Evolutionary conservation across 2,797 vertebrate species (phyloP).

Genomic region (Apogon talboti): DNA sequence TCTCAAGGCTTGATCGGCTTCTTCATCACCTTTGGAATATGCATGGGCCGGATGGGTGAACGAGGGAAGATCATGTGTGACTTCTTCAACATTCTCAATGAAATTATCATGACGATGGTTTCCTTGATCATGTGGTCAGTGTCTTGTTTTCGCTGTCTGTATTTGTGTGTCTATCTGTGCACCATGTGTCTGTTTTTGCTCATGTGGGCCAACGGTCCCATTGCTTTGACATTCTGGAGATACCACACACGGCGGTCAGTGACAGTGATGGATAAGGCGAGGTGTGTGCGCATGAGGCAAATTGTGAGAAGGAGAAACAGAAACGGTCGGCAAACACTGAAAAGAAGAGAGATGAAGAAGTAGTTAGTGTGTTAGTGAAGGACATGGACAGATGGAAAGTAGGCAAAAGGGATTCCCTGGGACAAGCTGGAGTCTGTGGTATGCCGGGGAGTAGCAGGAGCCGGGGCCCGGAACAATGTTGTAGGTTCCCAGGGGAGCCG

Average conservation of each 20-base stretch:
- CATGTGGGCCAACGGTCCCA: slow-evolving; percentile 21
- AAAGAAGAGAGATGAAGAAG: slow-evolving; percentile 16
- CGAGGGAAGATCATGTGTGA: slow-evolving; percentile 86
- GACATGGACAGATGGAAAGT: slow-evolving; percentile 69
- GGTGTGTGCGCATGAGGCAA: slow-evolving; percentile 29
- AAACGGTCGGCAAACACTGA: not conserved
- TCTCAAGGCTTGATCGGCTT: slow-evolving; percentile 88
- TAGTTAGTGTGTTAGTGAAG: slow-evolving; percentile 55
- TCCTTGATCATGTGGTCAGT: slow-evolving; percentile 90
- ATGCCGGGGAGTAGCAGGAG: slow-evolving; percentile 67
- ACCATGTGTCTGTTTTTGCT: slow-evolving; percentile 52
- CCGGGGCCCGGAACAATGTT: slow-evolving; percentile 49
- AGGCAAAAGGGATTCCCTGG: slow-evolving; percentile 59
- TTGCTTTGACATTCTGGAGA: slow-evolving; percentile 60
- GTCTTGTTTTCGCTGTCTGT: slow-evolving; percentile 9
- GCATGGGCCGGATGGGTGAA: slow-evolving; percentile 89
- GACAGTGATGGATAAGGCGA: slow-evolving; percentile 61
- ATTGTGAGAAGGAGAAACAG: slow-evolving; percentile 44
- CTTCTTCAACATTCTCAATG: slow-evolving; percentile 91
- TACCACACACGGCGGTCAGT: slow-evolving; percentile 41
- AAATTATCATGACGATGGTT: slow-evolving; percentile 91
- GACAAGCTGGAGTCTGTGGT: slow-evolving; percentile 66
- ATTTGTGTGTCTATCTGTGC: not conserved
- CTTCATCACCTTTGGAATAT: slow-evolving; percentile 90
- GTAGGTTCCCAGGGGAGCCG: slow-evolving; percentile 63